A percentile compares a stretch with the other conserved stretches of the same genome.
Conservation (phyloP, 1,140 invertebrate species). For the Wasmannia auropunctata region DNA sequence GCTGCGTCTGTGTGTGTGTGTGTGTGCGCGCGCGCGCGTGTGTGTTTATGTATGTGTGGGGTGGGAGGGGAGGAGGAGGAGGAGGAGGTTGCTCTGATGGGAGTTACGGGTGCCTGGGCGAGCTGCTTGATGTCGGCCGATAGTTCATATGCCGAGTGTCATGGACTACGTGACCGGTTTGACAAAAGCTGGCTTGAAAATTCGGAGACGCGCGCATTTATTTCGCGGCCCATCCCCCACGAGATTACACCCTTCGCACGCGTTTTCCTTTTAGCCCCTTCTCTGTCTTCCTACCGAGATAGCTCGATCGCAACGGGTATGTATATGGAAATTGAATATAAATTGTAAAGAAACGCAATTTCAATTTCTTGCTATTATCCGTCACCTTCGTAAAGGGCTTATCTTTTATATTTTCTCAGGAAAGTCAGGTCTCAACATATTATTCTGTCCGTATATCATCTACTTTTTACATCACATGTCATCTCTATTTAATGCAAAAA, state of each 20-base stretch:
- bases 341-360: neutral
- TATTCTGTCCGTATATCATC: neutral
- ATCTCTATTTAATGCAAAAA: constrained; percentile 30
- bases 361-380: constrained; percentile 15
- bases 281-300: constrained; percentile 9
- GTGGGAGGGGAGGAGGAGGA: no score
- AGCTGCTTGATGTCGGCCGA: constrained; percentile 73
- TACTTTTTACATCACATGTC: neutral
- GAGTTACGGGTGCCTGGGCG: constrained; percentile 62
- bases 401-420: neutral
- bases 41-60: no score
- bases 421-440: neutral
- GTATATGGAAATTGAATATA: constrained; percentile 41
- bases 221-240: constrained; percentile 66
- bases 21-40: neutral
- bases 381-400: neutral
- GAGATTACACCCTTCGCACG: constrained; percentile 69
- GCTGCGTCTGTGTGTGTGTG: no score
- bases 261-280: neutral
- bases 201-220: constrained; percentile 76
- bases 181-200: constrained; percentile 74
- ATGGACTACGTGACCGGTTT: constrained; percentile 73
- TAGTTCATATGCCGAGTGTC: constrained; percentile 78
- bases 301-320: constrained; percentile 9
- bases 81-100: constrained; percentile 29